phyloP scores from a whole-genome alignment of 2,888 invertebrate species.

The Dilophus febrilis region DNA sequence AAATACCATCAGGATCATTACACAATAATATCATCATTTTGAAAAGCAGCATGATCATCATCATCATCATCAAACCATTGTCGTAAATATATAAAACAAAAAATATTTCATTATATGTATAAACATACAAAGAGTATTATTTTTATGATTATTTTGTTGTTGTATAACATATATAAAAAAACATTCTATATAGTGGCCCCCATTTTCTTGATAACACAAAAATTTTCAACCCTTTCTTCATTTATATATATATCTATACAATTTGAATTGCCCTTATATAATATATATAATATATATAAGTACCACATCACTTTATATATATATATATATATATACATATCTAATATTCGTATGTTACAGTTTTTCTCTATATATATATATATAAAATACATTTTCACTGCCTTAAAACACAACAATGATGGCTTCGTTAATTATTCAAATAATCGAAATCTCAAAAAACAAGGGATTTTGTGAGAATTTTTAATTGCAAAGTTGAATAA shows the following conservation, averaged over 20 bases:
- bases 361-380: no score
- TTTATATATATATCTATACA: no score
- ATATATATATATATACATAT: no score
- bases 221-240: constrained; percentile 2
- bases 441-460: constrained; percentile 12
- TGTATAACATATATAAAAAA: no score
- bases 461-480: constrained; percentile 11
- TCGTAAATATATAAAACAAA: neutral
- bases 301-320: no score
- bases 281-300: no score
- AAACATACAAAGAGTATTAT: neutral
- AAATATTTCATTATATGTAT: neutral
- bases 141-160: no score
- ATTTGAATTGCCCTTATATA: no score
- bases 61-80: neutral
- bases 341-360: no score
- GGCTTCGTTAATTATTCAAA: constrained; percentile 12
- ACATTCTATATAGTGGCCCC: neutral
- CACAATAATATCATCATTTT: no score
- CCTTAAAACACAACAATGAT: constrained; percentile 11
- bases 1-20: no score
- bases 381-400: neutral
- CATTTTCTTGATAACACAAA: constrained; percentile 1
- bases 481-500: constrained; percentile 11
- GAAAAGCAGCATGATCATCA: no score